Evolutionary conservation across 2,113 vertebrate species (phyloP), one percentile per base, ranked within the genome.

Genomic region (Vicugna pacos): DNA sequence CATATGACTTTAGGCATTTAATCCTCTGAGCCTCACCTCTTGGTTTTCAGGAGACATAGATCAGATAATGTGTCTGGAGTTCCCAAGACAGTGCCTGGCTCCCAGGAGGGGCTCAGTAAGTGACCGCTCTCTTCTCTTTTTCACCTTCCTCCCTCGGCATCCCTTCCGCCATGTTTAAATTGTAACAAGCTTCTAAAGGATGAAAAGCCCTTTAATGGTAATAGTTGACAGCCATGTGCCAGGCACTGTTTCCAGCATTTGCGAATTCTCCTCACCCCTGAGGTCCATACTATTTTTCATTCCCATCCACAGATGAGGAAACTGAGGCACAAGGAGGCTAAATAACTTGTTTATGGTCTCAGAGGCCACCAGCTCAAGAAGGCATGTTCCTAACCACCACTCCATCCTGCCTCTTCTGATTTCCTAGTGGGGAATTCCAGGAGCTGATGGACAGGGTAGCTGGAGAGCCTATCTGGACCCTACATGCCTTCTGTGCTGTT

Each of bases 311-410:
- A 38, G 67, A 72, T 24, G 69, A 86, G 72, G 84, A 85, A 72
- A 77, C 46, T 14, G 50, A 85, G 86, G 32, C 28, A 35, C 9
- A 52, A 14, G 73, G 26, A 91, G 9, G 16, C 20, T n/a, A 32
- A 77, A 20, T 16, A 42, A 35, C 8, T 80, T 69, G 48, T 32
- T 73, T 69, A 50, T n/a, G 6, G 28, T 28, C 38, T 88, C 73
- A 10, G 14, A 54, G 19, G 42, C n/a, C 5, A 0, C 50, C 32
- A n/a, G 30, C 12, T 72, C 8, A 38, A 32, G 72, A 22, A 35
- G 26, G 15, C 3, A 1, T 13, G 2, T 46, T 15, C 20, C 38
- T n/a, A 30, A 64, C 52, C 50, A 52, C 8, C n/a, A 28, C 0
- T 0, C 6, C 17, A 15, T 28, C 48, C 46, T 32, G 17, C 48